Percentiles rank a stretch among this genome's conserved stretches.
These are phyloP conservation scores for Phaethornis superciliosus DNA, from an alignment of 2,113 vertebrate species.

Conservation along the genomic window DNA sequence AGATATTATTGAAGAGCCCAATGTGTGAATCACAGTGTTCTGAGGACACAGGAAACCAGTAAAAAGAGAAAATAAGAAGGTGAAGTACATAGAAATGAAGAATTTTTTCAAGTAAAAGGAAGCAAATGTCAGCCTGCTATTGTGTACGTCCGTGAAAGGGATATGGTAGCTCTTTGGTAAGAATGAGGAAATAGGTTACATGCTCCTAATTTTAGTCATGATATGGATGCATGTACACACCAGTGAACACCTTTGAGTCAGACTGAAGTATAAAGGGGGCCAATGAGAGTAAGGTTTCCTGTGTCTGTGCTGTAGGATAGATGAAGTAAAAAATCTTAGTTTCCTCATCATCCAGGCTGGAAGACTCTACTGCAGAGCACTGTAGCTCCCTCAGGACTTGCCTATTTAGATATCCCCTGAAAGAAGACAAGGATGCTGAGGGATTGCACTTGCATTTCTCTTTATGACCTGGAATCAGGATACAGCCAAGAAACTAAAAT, in stretches of 20 bases:
- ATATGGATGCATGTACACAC: background rate
- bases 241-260: background rate
- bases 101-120: background rate
- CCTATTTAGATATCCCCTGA: background rate
- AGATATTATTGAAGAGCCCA: background rate
- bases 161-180: background rate
- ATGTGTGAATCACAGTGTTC: background rate
- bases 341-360: background rate
- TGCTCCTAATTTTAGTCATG: background rate
- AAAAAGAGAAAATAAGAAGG: background rate
- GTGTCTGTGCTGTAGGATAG: background rate
- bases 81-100: background rate
- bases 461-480: background rate
- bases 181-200: background rate
- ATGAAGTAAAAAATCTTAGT: background rate
- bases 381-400: background rate
- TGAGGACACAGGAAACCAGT: background rate
- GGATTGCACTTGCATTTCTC: fast-evolving
- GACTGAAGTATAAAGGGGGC: background rate
- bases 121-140: background rate
- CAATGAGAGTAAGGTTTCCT: background rate
- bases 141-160: background rate
- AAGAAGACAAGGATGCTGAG: background rate
- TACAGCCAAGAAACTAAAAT: background rate
- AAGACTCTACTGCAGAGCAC: background rate